Evolutionary conservation across 2,888 invertebrate genomes (phyloP).

Genomic region (Macrophya alboannulata): DNA sequence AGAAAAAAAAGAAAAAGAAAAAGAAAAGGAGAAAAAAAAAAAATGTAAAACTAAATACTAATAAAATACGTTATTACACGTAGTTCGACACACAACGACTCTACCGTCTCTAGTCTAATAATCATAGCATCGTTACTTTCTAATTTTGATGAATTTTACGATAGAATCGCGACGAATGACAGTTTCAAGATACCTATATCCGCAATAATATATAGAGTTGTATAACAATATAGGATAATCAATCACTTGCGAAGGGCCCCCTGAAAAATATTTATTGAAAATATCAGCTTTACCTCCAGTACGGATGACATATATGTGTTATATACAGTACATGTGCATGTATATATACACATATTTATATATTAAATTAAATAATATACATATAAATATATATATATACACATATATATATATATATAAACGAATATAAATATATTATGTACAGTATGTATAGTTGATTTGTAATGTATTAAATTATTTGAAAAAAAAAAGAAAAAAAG

Average conservation of each 20-base stretch:
- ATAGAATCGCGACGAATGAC: slow-evolving; percentile 54
- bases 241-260: slow-evolving; percentile 35
- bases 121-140: slow-evolving; percentile 64
- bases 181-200: slow-evolving; percentile 64
- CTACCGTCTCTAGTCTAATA: slow-evolving; percentile 72
- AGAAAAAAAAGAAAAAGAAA: too few species aligned
- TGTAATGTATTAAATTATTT: slow-evolving; percentile 51
- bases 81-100: slow-evolving; percentile 73
- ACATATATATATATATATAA: slow-evolving; percentile 3
- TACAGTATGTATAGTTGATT: slow-evolving; percentile 48
- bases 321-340: slow-evolving; percentile 10
- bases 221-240: slow-evolving; percentile 30
- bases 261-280: slow-evolving; percentile 61
- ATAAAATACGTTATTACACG: slow-evolving; percentile 34
- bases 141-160: slow-evolving; percentile 68
- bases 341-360: slow-evolving; percentile 16
- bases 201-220: slow-evolving; percentile 54
- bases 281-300: slow-evolving; percentile 63
- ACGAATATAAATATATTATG: slow-evolving; percentile 22
- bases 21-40: not conserved
- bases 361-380: slow-evolving; percentile 11
- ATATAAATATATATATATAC: slow-evolving; percentile 16
- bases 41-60: not conserved
- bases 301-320: slow-evolving; percentile 43
- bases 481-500: not conserved